Evolutionary conservation across 2,113 vertebrate species (phyloP).

Genomic region (Myrmophylax atrothorax): DNA sequence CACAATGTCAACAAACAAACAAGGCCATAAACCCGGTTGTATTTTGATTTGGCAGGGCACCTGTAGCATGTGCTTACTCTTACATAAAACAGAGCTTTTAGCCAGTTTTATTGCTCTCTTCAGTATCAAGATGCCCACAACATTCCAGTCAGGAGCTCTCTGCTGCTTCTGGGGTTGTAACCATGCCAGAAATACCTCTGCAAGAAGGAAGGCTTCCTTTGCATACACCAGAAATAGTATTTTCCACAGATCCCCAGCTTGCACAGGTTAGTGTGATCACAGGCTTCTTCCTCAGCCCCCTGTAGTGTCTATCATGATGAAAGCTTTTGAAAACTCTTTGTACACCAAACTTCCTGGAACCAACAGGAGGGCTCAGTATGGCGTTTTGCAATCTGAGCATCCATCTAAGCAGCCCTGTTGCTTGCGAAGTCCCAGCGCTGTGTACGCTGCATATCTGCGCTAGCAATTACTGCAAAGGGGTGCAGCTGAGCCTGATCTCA

Average conservation of each 20-base stretch:
- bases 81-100: slow-evolving; percentile 49
- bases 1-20: slow-evolving; percentile 57
- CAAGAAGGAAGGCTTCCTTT: not conserved
- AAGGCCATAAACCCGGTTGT: slow-evolving; percentile 33
- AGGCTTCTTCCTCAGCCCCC: slow-evolving; percentile 56
- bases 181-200: slow-evolving; percentile 43
- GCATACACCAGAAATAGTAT: slow-evolving; percentile 28
- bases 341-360: slow-evolving; percentile 25
- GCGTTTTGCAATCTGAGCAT: slow-evolving; percentile 53
- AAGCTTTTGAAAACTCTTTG: slow-evolving; percentile 2
- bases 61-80: slow-evolving; percentile 12
- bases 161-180: slow-evolving; percentile 17
- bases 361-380: slow-evolving; percentile 21
- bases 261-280: slow-evolving; percentile 46
- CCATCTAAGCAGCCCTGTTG: slow-evolving; percentile 2
- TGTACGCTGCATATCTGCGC: not conserved
- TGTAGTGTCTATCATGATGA: slow-evolving; percentile 16
- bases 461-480: slow-evolving; percentile 33
- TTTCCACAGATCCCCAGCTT: slow-evolving; percentile 48
- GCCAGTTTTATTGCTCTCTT: slow-evolving; percentile 25
- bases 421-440: not conserved
- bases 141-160: slow-evolving; percentile 36
- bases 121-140: slow-evolving; percentile 3
- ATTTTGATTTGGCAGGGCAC: slow-evolving; percentile 45
- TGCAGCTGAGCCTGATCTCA: slow-evolving; percentile 61